A percentile compares a stretch with the other conserved stretches of the same genome.
Evolutionary conservation across 1,140 invertebrate species (phyloP).

Genomic region (Teleopsis dalmanni): DNA sequence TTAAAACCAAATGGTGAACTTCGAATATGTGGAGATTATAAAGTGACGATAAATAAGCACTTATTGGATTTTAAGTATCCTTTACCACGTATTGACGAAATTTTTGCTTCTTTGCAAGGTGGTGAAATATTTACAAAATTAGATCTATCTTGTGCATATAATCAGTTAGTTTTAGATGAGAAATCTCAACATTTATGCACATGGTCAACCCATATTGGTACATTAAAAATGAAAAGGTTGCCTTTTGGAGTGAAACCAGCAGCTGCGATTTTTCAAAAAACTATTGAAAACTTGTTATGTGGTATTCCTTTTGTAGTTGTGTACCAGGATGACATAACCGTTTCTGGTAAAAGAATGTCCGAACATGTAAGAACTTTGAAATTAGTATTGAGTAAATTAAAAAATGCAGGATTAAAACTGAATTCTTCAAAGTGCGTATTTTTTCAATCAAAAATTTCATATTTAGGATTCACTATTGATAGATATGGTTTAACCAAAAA

Average conservation of each 20-base stretch:
- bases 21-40: conserved; percentile 2
- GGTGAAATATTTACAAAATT: conserved; percentile 26
- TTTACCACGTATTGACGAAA: conserved; percentile 27
- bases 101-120: conserved; percentile 24
- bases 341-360: conserved; percentile 11
- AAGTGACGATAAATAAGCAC: conserved; percentile 14
- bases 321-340: conserved; percentile 28
- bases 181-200: conserved; percentile 23
- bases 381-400: conserved; percentile 3
- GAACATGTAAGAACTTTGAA: conserved; percentile 1
- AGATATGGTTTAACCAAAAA: conserved; percentile 21
- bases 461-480: conserved; percentile 24
- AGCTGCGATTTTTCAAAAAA: conserved; percentile 32
- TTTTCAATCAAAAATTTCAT: conserved; percentile 21
- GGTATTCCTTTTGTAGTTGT: conserved; percentile 16
- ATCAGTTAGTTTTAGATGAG: conserved; percentile 19
- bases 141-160: conserved; percentile 22
- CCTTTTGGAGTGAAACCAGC: conserved; percentile 24
- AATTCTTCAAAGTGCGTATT: conserved; percentile 28
- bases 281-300: conserved; percentile 26
- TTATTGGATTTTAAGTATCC: conserved; percentile 21
- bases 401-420: conserved; percentile 16
- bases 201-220: conserved; percentile 30
- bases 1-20: conserved; percentile 1
- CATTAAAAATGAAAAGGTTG: conserved; percentile 28